phyloP scores from a whole-genome alignment of 2,113 vertebrate species.

The Neodontobutis hainanensis region DNA sequence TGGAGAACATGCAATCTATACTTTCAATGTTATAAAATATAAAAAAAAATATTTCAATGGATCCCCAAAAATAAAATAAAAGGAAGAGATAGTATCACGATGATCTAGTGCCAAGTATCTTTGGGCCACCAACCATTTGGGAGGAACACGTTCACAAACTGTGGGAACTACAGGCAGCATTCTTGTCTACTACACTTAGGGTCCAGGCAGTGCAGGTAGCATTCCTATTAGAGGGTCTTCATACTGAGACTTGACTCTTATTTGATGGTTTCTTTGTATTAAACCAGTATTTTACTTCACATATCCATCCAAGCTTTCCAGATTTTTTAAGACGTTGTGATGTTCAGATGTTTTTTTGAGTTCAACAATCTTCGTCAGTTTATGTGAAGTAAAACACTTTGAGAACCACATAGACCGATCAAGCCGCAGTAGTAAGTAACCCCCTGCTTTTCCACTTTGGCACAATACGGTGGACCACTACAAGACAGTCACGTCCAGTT shows the following conservation, averaged over 20 bases:
- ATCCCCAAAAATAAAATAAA: not conserved
- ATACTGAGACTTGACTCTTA: conserved; percentile 52
- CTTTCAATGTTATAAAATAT: too few relatives aligned
- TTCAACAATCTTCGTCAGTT: not conserved
- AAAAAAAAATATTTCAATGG: too few relatives aligned
- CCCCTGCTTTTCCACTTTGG: conserved; percentile 46
- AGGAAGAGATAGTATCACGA: conserved; percentile 6
- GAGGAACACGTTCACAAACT: conserved; percentile 23
- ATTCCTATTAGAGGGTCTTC: conserved; percentile 61
- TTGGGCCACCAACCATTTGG: conserved; percentile 30
- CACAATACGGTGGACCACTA: conserved; percentile 66
- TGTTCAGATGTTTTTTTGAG: too few relatives aligned
- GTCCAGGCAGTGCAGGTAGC: conserved; percentile 64
- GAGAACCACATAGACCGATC: conserved; percentile 36
- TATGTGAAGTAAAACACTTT: conserved; percentile 52
- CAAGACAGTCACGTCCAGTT: conserved; percentile 68
- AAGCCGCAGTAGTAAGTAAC: conserved; percentile 57
- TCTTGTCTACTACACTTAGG: conserved; percentile 46
- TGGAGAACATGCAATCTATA: too few relatives aligned
- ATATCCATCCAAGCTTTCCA: conserved; percentile 11
- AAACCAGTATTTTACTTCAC: conserved; percentile 48
- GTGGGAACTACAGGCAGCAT: conserved; percentile 63
- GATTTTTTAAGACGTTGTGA: too few relatives aligned
- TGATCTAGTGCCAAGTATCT: conserved; percentile 19
- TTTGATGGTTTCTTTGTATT: conserved; percentile 16